Percentiles rank a stretch among this genome's conserved stretches.
These are phyloP conservation scores for Albula goreensis DNA, from an alignment of 2,113 vertebrate genomes.

Conservation along the genomic window DNA sequence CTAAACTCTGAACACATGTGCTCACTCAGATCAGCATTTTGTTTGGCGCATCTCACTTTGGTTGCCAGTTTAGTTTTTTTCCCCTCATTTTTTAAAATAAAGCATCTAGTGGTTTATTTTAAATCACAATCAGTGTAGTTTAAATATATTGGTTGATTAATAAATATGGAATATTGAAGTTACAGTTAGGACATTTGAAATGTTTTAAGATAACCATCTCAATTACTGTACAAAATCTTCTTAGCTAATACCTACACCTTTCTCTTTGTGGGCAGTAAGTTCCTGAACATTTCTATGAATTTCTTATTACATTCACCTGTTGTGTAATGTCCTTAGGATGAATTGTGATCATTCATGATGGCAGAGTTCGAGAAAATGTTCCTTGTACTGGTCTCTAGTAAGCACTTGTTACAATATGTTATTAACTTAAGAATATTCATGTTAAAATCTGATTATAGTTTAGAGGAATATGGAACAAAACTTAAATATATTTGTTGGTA, in stretches of 20 bases:
- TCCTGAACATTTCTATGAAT: not conserved
- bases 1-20: not conserved
- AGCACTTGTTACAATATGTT: no score
- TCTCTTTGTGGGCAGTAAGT: not conserved
- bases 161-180: not conserved
- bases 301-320: no score
- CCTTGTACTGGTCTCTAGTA: no score
- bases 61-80: not conserved
- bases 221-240: not conserved
- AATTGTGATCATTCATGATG: no score
- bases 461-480: not conserved
- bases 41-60: not conserved
- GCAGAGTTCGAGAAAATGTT: no score
- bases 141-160: not conserved
- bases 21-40: not conserved
- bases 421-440: not conserved
- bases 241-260: not conserved
- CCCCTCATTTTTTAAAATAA: not conserved
- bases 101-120: no score
- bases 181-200: not conserved
- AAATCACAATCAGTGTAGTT: not conserved
- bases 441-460: not conserved
- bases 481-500: not conserved
- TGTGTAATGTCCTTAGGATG: no score
- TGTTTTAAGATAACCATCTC: not conserved